Conservation (phyloP, 2,888 invertebrate genomes). For the Ditylenchus weischeri region DNA sequence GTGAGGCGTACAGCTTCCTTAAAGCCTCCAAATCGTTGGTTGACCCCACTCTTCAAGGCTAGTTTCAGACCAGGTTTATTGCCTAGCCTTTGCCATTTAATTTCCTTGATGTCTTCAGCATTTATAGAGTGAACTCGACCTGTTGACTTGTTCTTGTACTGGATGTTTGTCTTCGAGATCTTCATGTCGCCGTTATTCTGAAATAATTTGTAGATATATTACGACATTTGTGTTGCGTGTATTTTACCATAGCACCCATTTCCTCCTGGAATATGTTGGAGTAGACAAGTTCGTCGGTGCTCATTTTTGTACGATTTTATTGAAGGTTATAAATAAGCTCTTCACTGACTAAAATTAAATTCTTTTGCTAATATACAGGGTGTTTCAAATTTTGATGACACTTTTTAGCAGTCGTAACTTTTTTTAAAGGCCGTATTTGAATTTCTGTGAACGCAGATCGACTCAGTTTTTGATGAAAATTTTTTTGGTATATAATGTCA, state of each 20-base stretch:
- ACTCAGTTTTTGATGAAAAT: too few relatives aligned
- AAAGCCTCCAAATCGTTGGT: slow-evolving; percentile 89
- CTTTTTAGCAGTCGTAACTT: too few relatives aligned
- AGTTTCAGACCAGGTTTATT: slow-evolving; percentile 84
- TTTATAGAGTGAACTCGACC: slow-evolving; percentile 63
- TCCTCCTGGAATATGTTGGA: slow-evolving; percentile 4
- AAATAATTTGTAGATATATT: background rate
- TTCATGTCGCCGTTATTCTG: slow-evolving; percentile 1
- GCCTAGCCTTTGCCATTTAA: slow-evolving; percentile 87
- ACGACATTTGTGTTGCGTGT: too few relatives aligned
- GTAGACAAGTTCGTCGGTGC: background rate
- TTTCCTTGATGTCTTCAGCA: slow-evolving; percentile 79
- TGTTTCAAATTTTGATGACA: too few relatives aligned
- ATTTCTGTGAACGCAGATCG: too few relatives aligned
- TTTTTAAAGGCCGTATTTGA: too few relatives aligned
- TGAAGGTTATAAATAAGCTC: too few relatives aligned
- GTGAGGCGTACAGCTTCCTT: slow-evolving; percentile 65
- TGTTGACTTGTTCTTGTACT: slow-evolving; percentile 2
- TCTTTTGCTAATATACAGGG: too few relatives aligned
- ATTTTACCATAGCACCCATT: slow-evolving; percentile 5
- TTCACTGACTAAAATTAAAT: too few relatives aligned
- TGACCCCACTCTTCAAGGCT: slow-evolving; percentile 80
- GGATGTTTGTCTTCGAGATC: background rate
- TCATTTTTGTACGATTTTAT: background rate
- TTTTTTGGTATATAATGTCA: too few relatives aligned